These are phyloP conservation scores for Lacerta agilis DNA, from an alignment of 2,797 vertebrate species.

Conservation along the genomic window DNA sequence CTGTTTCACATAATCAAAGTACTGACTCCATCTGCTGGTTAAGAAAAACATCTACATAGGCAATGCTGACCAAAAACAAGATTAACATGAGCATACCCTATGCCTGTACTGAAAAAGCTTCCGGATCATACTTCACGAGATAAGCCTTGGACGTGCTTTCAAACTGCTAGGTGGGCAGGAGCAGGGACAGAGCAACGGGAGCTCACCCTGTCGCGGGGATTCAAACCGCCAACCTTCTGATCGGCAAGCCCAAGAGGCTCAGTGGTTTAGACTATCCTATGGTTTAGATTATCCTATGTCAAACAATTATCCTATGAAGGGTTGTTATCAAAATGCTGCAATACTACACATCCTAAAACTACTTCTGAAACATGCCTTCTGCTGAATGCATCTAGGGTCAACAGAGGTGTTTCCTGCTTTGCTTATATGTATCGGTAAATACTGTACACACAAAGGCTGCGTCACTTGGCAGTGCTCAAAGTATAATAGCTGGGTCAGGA, in stretches of 20 bases:
- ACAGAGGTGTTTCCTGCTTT: not conserved
- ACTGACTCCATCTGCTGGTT: slow-evolving; percentile 55
- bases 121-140: not conserved
- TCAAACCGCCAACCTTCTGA: too few species aligned
- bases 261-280: not conserved
- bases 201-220: too few species aligned
- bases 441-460: not conserved
- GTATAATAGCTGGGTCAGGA: too few species aligned
- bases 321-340: not conserved
- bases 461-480: not conserved
- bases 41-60: not conserved
- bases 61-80: not conserved
- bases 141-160: not conserved
- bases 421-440: not conserved
- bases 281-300: not conserved
- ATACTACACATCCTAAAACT: not conserved
- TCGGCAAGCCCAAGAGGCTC: too few species aligned
- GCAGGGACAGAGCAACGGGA: too few species aligned
- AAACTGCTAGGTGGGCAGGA: too few species aligned
- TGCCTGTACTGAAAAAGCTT: not conserved
- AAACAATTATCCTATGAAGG: not conserved
- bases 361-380: not conserved
- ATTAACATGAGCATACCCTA: not conserved
- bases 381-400: not conserved
- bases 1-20: not conserved